phyloP scores from a whole-genome alignment of 2,113 vertebrate genomes.

The Coturnix japonica region DNA sequence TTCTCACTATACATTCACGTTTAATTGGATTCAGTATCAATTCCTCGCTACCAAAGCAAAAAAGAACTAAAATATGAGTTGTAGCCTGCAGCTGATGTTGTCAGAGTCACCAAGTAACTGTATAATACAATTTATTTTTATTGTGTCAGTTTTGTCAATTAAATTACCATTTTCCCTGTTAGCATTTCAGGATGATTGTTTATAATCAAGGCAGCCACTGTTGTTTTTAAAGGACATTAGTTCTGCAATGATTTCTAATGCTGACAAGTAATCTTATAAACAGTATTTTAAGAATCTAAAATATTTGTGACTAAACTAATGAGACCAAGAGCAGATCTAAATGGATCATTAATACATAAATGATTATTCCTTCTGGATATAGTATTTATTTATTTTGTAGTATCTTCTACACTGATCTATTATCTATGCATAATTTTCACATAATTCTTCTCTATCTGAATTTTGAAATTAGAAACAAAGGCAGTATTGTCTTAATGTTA shows the following conservation, averaged over 20 bases:
- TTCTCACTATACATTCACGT: not conserved
- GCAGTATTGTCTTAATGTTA: not conserved
- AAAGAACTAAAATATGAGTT: not conserved
- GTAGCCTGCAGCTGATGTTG: not conserved
- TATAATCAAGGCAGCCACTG: not conserved
- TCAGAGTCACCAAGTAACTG: not conserved
- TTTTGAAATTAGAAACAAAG: conserved; percentile 37
- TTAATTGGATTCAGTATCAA: conserved; percentile 19
- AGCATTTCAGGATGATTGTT: not conserved
- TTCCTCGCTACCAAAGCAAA: not conserved
- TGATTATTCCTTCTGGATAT: not conserved
- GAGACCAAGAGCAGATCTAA: conserved; percentile 30
- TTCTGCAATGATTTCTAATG: conserved; percentile 52
- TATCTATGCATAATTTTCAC: not conserved
- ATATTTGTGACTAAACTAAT: conserved; percentile 31
- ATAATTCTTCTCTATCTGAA: not conserved
- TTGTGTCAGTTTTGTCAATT: not conserved
- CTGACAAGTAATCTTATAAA: conserved; percentile 1
- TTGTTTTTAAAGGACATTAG: conserved; percentile 57
- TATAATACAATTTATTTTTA: not conserved
- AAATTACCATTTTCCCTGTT: not conserved
- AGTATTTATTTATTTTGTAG: not conserved
- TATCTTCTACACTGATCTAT: not conserved
- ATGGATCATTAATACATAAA: conserved; percentile 14
- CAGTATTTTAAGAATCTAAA: conserved; percentile 30